Evolutionary conservation across 2,113 vertebrate species (phyloP), one percentile per base, ranked within the genome.

Genomic region (Dasyurus viverrinus): DNA sequence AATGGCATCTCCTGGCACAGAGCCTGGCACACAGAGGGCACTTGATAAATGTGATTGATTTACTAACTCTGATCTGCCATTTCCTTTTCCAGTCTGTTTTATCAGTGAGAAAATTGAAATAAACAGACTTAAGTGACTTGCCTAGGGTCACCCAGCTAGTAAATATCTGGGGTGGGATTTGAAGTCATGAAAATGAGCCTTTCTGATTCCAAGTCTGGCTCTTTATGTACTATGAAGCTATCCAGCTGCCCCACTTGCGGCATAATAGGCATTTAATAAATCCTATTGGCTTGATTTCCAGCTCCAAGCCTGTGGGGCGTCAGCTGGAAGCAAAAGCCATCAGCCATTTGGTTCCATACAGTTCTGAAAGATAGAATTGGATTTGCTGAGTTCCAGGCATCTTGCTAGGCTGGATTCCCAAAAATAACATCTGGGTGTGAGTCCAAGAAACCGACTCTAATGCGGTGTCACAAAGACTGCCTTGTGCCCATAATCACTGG

Each of bases 271-370:
- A 0, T 25, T 3, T 53, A 11, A 1, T 0, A 50, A 6, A 46
- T 46, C 46, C 60, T 1, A 9, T 46, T 54, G 53, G 10, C 23
- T 23, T 22, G 89, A 55, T 89, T 89, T 47, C 23, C 48, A 52
- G 30, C 50, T 14, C n/a, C 93, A 53, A 14, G 0, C 16, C 24
- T 89, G n/a, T 26, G 25, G 68, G 46, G 46, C 48, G 54, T 54
- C 52, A 19, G 10, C n/a, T 90, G 36, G 48, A 90, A 42, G 48
- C 92, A 54, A 57, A 22, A 24, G 23, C 36, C 52, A 42, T 48
- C 68, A 90, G 92, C 90, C 89, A n/a, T 54, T 94, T 25, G 92
- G 91, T 92, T 27, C 57, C 25, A 16, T 0, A 91, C 52, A 92
- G 12, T 19, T 30, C 1, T 16, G 23, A 76, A 93, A 55, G 46